These are phyloP conservation scores for Nannobrachium achirus DNA, from an alignment of 2,113 vertebrate species.

Conservation along the genomic window DNA sequence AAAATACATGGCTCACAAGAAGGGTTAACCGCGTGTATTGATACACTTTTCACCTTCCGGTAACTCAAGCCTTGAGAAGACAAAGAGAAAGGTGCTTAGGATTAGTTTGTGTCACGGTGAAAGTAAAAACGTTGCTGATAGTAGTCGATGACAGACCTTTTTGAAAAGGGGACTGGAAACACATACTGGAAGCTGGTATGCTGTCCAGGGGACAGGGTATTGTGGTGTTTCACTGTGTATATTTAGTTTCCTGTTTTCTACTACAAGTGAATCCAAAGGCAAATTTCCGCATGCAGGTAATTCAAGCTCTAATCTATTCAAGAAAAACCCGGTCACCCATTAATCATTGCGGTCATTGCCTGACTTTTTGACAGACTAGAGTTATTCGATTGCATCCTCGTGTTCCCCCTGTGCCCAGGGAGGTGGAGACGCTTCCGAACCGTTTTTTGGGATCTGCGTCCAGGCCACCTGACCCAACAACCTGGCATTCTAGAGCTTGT, in stretches of 20 bases:
- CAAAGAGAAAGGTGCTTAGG: constrained; percentile 21
- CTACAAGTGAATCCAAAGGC: too few relatives aligned
- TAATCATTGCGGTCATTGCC: too few relatives aligned
- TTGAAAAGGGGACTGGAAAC: constrained; percentile 12
- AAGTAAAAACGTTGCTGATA: constrained; percentile 26
- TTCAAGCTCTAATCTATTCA: too few relatives aligned
- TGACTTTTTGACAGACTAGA: too few relatives aligned
- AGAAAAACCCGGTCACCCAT: too few relatives aligned
- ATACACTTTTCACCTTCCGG: constrained; percentile 29
- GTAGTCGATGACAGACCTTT: constrained; percentile 27
- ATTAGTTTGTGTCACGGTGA: neutral
- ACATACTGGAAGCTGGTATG: too few relatives aligned
- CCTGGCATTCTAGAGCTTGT: constrained; percentile 58
- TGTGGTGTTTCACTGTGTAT: too few relatives aligned
- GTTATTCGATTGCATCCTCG: too few relatives aligned
- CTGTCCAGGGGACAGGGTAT: too few relatives aligned
- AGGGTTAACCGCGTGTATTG: constrained; percentile 44
- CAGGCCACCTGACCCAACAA: constrained; percentile 54
- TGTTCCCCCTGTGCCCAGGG: neutral
- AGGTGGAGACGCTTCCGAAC: constrained; percentile 24
- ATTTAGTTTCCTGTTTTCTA: too few relatives aligned
- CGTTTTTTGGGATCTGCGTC: constrained; percentile 40
- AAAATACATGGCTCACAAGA: constrained; percentile 34
- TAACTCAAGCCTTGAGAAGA: neutral
- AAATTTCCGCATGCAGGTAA: too few relatives aligned